Evolutionary conservation across 1,140 invertebrate genomes (phyloP).

Genomic region (Saxidomus purpurata): DNA sequence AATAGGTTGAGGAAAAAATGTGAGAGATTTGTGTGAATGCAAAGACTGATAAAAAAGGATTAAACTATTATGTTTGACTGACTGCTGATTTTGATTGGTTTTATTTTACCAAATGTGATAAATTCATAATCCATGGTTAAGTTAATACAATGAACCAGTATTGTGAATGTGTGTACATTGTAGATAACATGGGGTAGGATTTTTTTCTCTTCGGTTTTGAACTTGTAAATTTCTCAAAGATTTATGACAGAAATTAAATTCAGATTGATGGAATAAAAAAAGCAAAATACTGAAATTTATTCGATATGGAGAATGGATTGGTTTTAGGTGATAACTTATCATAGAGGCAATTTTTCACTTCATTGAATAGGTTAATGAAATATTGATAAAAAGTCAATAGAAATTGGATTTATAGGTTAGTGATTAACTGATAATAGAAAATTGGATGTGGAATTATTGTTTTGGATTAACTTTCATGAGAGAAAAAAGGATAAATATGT

Average conservation of each 20-base stretch:
- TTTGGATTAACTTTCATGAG: background rate
- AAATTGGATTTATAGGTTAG: background rate
- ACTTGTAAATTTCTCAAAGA: background rate
- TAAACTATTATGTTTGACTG: slow-evolving; percentile 11
- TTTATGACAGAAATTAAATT: background rate
- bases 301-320: background rate
- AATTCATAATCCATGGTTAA: background rate
- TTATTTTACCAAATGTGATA: slow-evolving; percentile 5
- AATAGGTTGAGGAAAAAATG: background rate
- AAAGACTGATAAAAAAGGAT: background rate
- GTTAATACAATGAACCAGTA: background rate
- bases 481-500: background rate
- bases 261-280: background rate
- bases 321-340: background rate
- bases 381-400: background rate
- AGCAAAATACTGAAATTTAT: too few species aligned
- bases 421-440: background rate
- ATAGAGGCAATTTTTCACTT: background rate
- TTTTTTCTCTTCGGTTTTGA: background rate
- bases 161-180: background rate
- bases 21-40: background rate
- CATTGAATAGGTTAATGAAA: slow-evolving; percentile 4
- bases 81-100: slow-evolving; percentile 21
- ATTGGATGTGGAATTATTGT: background rate
- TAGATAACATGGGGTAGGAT: background rate